Evolutionary conservation across 53 echinoderm and acorn worm genomes (phyloP).

Genomic region (Luidia sarsii): DNA sequence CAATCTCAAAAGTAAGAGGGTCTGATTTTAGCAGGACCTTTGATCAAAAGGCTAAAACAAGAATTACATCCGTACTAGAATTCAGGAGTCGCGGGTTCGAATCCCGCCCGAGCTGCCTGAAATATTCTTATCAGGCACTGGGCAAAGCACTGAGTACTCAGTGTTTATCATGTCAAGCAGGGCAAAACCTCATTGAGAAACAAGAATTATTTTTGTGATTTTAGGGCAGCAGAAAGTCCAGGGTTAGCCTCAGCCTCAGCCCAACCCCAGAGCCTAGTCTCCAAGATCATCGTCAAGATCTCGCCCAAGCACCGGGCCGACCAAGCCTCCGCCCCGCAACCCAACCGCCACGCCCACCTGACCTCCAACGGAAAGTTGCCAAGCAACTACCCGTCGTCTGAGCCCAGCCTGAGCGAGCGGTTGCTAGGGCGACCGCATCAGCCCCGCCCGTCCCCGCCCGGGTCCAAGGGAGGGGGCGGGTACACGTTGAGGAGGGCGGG

Average conservation of each 20-base stretch:
- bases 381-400: slow-evolving; percentile 41
- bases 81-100: no score
- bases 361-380: slow-evolving; percentile 53
- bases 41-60: no score
- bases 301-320: slow-evolving; percentile 33
- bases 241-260: slow-evolving; percentile 8
- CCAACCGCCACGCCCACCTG: slow-evolving; percentile 48
- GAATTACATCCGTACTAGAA: no score
- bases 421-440: background rate
- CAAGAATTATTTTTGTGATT: no score
- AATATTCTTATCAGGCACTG: no score
- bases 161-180: no score
- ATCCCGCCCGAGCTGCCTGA: no score
- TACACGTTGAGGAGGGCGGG: background rate
- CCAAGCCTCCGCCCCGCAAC: slow-evolving; percentile 2
- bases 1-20: no score
- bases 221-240: no score
- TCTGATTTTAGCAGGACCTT: no score
- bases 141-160: no score
- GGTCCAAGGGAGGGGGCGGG: background rate
- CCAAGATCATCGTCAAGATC: slow-evolving; percentile 47
- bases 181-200: no score
- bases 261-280: slow-evolving; percentile 28
- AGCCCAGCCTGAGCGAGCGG: slow-evolving; percentile 54
- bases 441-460: background rate